Evolutionary conservation across 2,797 vertebrate species (phyloP), one percentile per base, ranked within the genome.

Genomic region (Alauda arvensis): DNA sequence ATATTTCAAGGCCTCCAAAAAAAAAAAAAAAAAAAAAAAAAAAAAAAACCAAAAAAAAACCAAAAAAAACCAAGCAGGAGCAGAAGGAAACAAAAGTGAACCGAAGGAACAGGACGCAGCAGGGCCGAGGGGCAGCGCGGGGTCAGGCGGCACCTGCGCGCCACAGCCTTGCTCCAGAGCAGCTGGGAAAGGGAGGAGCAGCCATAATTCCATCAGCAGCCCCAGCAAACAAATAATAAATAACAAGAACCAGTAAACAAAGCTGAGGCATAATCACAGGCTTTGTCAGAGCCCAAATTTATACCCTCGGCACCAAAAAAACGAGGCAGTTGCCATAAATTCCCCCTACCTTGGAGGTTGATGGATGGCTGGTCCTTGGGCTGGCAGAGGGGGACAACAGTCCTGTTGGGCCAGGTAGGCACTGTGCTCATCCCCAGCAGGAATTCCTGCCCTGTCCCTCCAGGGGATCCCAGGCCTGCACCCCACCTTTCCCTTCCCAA

Each of bases 161-260:
- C 16, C 10, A 46, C 48, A 88, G 88, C 93, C 92, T 85, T 37
- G 87, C 33, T n/a, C 77, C 31, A 8, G 57, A 69, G 84, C 82
- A 65, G 93, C 87, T 90, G 81, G 48, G 52, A 61, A 60, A 59
- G 79, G 87, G 80, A 51, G 72, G 76, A 52, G 13, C 7, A 9
- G 88, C 91, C 9, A 8, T 80, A 89, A 88, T 84, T 91, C 94
- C 43, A 89, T 85, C 94, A 84, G 33, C 29, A 11, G 83, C 46
- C 82, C 66, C 71, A 42, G 92, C 75, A 94, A 94, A 90, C 93
- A 92, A 93, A 90, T 51, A 93, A 76, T 95, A 96, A 96, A 96
- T 89, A 93, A 88, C 15, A 7, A 18, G 80, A 79, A 51, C 56
- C 46, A 28, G 90, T 83, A 89, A 87, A 92, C 92, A 92, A 90